Base-by-base conservation (phyloP, 2,797 vertebrate species). In the Hydrocynus forskahlii region DNA sequence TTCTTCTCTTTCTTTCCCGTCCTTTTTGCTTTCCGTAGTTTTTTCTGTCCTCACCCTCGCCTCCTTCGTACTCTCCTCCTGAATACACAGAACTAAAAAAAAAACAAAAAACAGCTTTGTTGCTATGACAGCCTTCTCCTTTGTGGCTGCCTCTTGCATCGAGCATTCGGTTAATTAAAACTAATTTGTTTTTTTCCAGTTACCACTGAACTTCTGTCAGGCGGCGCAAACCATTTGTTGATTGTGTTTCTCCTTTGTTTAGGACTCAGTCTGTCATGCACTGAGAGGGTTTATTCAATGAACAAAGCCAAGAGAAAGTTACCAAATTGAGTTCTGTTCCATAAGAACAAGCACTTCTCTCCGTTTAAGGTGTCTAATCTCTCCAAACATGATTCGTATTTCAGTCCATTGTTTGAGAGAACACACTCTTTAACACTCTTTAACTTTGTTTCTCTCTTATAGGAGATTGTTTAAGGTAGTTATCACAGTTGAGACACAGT, bases 61-160 rank as follows among this genome's bases (percentile, higher is more conserved):
- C 77, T 87, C 86, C 80, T 87, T 81, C 88, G 87, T 79, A 88
- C 85, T 87, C 88, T 89, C 89, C 88, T 84, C 85, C 90, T 83
- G 82, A 86, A 86, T 83, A 85, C 75, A 84, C 82, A 88, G 71
- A 79, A 85, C 90, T 90, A 87, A 90, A 92, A 45, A 52, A 52
- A 52, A 50, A 50, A 7, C 5, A 48, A 50, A 89, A 91, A 92
- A 91, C 90, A 92, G 90, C 88, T 87, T 88, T 90, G 94, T 95
- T 94, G 91, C 94, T 87, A 95, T 95, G 92, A 88, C 92, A 92
- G 91, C 85, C 77, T 81, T 72, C 66, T 78, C 72, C 82, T 81
- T 79, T 75, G 83, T 86, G 82, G 50, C 81, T 83, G 85, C n/a
- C 73, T 84, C 74, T 84, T 63, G 76, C 81, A 85, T 82, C 59